Base-by-base conservation (phyloP, 2,888 invertebrate genomes). In the Nemotelus pantherinus region DNA sequence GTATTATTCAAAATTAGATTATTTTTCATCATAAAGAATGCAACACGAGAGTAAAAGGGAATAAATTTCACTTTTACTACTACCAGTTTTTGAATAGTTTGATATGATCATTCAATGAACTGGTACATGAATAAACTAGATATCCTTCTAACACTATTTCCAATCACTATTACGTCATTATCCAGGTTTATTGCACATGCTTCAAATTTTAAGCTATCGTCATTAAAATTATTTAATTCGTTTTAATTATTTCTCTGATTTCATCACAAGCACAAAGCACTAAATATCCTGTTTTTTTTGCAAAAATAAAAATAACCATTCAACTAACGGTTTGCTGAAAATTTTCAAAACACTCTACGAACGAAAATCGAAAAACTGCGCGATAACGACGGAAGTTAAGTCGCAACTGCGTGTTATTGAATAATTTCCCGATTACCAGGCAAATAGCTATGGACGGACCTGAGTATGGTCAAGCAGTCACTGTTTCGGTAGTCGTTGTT, bases 381-480 rank as follows among this genome's bases (percentile, higher is more conserved):
- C 55, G 41, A 70, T 55, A 55, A 60, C 63, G 63, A 60, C 74
- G 74, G 74, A 74, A 74, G 74, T 74, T 74, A 74, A 63, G 47
- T 74, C 74, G 74, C 74, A 74, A 74, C 74, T 74, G 74, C 74
- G 45, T 25, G 25, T 41, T 70, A 70, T 63, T 74, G 48, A 63
- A 63, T 63, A 60, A 74, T 63, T 74, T 41, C 58, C 39, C 48
- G 74, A 74, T 63, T 57, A 74, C 60, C 74, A 60, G 25, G 25
- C 25, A 25, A 25, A 25, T 25, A 25, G 25, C 25, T 25, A 1
- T 25, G 25, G 25, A 25, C 25, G 25, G 25, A 25, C 25, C 1
- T 25, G 25, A 25, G 25, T 25, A 25, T 25, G 25, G 25, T 25
- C 25, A 25, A 25, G 25, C 25, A 25, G 25, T 25, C 25, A 25